Conservation (phyloP, 2,888 invertebrate genomes). For the Hemaris fuciformis region DNA sequence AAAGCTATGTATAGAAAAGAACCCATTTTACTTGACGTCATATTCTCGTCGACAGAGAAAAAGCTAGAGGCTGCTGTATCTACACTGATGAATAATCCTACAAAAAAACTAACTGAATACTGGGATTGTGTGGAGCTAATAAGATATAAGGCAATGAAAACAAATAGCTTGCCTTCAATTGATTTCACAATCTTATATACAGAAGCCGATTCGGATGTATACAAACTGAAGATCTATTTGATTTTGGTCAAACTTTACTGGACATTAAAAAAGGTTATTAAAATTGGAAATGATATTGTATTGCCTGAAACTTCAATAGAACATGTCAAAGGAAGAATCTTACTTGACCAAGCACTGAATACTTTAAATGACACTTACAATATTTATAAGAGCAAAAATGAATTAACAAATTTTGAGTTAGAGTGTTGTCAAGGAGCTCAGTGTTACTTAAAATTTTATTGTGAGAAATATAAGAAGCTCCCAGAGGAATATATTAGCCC, state of each 20-base stretch:
- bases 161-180: slow-evolving; percentile 46
- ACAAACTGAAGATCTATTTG: slow-evolving; percentile 59
- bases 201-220: slow-evolving; percentile 43
- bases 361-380: slow-evolving; percentile 36
- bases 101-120: slow-evolving; percentile 45
- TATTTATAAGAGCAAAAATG: slow-evolving; percentile 28
- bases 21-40: slow-evolving; percentile 43
- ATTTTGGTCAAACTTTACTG: slow-evolving; percentile 44
- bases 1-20: slow-evolving; percentile 52
- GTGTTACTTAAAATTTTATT: slow-evolving; percentile 53
- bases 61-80: slow-evolving; percentile 35
- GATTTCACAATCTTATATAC: slow-evolving; percentile 44
- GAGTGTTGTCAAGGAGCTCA: slow-evolving; percentile 47
- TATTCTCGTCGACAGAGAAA: slow-evolving; percentile 40
- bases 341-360: slow-evolving; percentile 45
- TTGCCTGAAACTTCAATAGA: slow-evolving; percentile 54
- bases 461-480: slow-evolving; percentile 44
- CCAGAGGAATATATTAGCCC: slow-evolving; percentile 31
- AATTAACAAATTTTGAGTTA: slow-evolving; percentile 36
- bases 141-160: slow-evolving; percentile 53
- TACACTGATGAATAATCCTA: slow-evolving; percentile 50
- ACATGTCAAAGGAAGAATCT: slow-evolving; percentile 53
- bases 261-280: slow-evolving; percentile 40
- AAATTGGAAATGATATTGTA: slow-evolving; percentile 25
- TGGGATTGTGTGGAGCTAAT: slow-evolving; percentile 64